phyloP scores from a whole-genome alignment of 2,888 invertebrate species.

The Emmelina monodactyla region DNA sequence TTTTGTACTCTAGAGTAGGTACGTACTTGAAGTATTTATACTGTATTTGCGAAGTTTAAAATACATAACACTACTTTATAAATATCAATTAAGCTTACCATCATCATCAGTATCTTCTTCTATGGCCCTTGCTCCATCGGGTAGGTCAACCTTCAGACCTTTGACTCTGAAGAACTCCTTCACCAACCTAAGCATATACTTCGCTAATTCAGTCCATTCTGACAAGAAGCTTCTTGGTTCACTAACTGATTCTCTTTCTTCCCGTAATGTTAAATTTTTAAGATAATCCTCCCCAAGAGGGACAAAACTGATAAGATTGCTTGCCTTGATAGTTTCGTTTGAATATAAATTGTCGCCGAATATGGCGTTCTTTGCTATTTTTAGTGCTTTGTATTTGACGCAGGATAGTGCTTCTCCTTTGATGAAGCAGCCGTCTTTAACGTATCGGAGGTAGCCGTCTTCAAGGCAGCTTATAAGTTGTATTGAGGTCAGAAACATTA shows the following conservation, averaged over 20 bases:
- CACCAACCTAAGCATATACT: conserved; percentile 46
- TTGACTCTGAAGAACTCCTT: conserved; percentile 50
- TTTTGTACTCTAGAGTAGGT: too few species aligned
- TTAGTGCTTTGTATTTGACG: conserved; percentile 51
- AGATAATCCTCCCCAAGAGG: conserved; percentile 41
- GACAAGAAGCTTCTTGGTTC: conserved; percentile 44
- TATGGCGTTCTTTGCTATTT: conserved; percentile 45
- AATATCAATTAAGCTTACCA: conserved; percentile 6
- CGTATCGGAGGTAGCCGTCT: conserved; percentile 46
- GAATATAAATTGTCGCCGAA: conserved; percentile 34
- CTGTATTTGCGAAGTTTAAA: too few species aligned
- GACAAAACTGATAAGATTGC: conserved; percentile 41
- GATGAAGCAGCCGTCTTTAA: conserved; percentile 50
- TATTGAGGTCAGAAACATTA: too few species aligned
- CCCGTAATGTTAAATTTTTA: conserved; percentile 26
- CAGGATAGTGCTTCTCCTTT: conserved; percentile 49
- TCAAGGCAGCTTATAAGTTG: conserved; percentile 25
- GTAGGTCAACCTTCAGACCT: conserved; percentile 45
- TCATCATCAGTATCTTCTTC: conserved; percentile 37
- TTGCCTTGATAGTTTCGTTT: conserved; percentile 46
- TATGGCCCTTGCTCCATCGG: conserved; percentile 51
- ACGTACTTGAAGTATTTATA: too few species aligned
- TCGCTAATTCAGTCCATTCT: conserved; percentile 52
- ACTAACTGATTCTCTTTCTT: conserved; percentile 22
- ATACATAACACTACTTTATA: too few species aligned